Evolutionary conservation across 2,888 invertebrate genomes (phyloP), one percentile per base, ranked within the genome.

Genomic region (Melieria omissa): DNA sequence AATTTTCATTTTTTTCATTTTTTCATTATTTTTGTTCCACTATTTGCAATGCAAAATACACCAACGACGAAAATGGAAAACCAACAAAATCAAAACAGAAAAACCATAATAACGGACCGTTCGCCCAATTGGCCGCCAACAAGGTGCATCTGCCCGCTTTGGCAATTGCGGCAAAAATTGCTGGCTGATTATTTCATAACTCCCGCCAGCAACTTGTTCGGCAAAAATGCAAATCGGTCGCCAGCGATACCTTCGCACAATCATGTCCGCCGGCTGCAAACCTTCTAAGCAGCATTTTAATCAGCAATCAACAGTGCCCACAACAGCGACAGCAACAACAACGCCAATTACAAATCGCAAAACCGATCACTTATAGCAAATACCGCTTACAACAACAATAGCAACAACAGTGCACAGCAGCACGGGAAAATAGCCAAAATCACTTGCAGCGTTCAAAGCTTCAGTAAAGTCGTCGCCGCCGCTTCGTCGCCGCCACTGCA

Each of bases 361-460:
- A 76, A 72, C 70, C 71, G 66, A 12, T 8, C 16, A 73, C 70
- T 61, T 67, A 45, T 71, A 74, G 49, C 68, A 69, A 70, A 70
- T n/a, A 70, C 65, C 70, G 66, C 64, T 72, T 73, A 71, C 75
- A 75, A 64, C 72, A 72, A 71, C 74, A 74, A 67, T 54, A 54
- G 29, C 29, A 60, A 47, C 16, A 65, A 73, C 49, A 64, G 42
- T 8, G 12, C 55, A 72, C 58, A 14, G 52, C 55, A 57, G 1
- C 3, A 29, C 29, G 29, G 29, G 29, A 29, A 29, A 29, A 29
- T 29, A 2, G 63, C 47, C 10, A 76, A 73, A 78, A 82, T 81
- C 84, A 84, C 83, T 84, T 83, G 83, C 81, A 82, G 83, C 73
- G 66, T 67, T 74, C 71, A 65, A 75, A 74, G 42, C 45, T 69